Conservation (phyloP, 2,797 vertebrate species). For the Eulemur coronatus region DNA sequence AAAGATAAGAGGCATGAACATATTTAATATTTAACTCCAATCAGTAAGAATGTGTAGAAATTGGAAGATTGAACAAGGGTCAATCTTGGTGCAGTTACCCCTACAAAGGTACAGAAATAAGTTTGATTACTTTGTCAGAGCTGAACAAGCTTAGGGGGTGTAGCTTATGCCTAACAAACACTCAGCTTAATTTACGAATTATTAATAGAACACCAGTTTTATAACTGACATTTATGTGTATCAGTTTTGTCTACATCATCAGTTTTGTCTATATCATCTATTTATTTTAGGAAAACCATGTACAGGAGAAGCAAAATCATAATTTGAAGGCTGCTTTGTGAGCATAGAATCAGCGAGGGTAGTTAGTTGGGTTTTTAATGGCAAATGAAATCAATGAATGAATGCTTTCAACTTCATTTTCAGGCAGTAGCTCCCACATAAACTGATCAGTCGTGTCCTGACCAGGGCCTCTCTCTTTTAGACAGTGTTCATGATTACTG, state of each 20-base stretch:
- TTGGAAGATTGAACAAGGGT: background rate
- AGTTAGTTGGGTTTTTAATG: background rate
- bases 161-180: background rate
- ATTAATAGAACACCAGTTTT: background rate
- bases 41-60: background rate
- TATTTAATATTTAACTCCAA: conserved; percentile 7
- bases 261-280: background rate
- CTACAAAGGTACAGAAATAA: background rate
- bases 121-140: background rate
- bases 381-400: background rate
- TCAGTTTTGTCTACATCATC: background rate
- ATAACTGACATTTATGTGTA: background rate
- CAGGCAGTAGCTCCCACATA: background rate
- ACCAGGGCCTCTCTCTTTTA: background rate
- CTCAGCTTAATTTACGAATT: background rate
- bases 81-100: background rate
- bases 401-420: background rate
- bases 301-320: background rate
- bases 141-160: background rate
- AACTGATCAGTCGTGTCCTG: background rate
- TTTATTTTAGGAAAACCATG: background rate
- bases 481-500: background rate
- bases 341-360: background rate
- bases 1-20: background rate
- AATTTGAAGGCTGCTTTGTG: background rate